Percentiles rank a stretch among this genome's conserved stretches.
These are phyloP conservation scores for honey bee (Apis mellifera) DNA, from an alignment of 1,140 invertebrate genomes.

Conservation along the genomic window Amel_HAv3.1 CM009938.2:1032001-1032500, in stretches of 20 bases:
- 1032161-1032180: conserved; percentile 24
- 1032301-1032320: neutral
- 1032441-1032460: neutral
- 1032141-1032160: conserved; percentile 3
- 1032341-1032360: neutral
- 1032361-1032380: neutral
- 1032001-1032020: neutral
- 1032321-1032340: neutral
- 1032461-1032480: neutral
- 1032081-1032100: neutral
- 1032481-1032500: neutral
- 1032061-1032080: neutral
- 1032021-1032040: neutral
- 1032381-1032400: neutral
- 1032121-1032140: conserved; percentile 16
- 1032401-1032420: neutral
- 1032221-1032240: neutral
- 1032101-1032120: conserved; percentile 16
- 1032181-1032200: conserved; percentile 16
- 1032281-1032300: neutral
- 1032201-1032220: conserved; percentile 33
- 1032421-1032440: neutral
- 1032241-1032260: neutral
- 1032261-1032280: neutral
- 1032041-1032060: conserved; percentile 14